Conservation (phyloP, 92 coral and sea anemone genomes). For the Zoanthus sansibaricus region DNA sequence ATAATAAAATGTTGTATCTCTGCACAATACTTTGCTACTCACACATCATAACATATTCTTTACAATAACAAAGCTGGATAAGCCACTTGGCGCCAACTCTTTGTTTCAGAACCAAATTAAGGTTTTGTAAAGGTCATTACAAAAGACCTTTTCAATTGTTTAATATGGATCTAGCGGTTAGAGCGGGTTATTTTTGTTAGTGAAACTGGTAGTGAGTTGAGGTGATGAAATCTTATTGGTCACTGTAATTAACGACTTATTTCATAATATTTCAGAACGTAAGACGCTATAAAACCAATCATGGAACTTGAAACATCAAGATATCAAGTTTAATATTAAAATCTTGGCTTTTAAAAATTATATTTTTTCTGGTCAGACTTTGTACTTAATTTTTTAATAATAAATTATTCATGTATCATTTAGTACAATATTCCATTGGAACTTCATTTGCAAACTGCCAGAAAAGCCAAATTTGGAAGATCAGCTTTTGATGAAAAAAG, state of each 20-base stretch:
- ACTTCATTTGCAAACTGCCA: conserved; percentile 2
- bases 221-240: conserved; percentile 34
- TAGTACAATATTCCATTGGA: conserved; percentile 24
- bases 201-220: conserved; percentile 46
- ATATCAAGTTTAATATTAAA: conserved; percentile 4
- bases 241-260: conserved; percentile 13
- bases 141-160: conserved; percentile 48
- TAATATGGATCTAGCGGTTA: conserved; percentile 46
- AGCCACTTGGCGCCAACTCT: conserved; percentile 37
- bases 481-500: neutral
- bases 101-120: conserved; percentile 40
- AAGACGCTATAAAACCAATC: conserved; percentile 26
- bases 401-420: conserved; percentile 17
- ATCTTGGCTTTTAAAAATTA: neutral
- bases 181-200: conserved; percentile 49
- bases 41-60: conserved; percentile 16
- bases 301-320: neutral
- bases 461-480: neutral
- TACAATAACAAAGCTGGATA: conserved; percentile 34
- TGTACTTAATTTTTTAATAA: conserved; percentile 29
- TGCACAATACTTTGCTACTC: conserved; percentile 4
- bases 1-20: too few species aligned
- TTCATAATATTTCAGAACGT: neutral
- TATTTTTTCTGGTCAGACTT: conserved; percentile 31
- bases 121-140: conserved; percentile 38